Evolutionary conservation across 2,797 vertebrate genomes (phyloP).

Genomic region (Centropyge bicolor): DNA sequence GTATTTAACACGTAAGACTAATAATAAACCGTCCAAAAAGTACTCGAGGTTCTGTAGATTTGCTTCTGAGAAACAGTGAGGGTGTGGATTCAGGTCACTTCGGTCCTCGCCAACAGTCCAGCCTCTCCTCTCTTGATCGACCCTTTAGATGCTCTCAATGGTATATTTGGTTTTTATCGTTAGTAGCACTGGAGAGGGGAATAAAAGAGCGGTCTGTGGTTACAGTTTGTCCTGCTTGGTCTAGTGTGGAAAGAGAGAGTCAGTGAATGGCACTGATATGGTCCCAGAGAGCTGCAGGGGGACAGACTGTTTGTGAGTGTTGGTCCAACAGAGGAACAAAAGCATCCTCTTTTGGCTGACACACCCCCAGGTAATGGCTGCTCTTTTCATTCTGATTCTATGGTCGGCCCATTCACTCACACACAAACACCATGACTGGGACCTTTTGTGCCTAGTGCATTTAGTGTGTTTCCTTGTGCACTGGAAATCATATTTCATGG

Average conservation of each 20-base stretch:
- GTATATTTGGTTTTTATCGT: constrained; percentile 6
- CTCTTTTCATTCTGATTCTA: constrained; percentile 17
- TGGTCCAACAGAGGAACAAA: constrained; percentile 42
- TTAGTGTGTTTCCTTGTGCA: background rate
- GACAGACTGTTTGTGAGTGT: constrained; percentile 33
- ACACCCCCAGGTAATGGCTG: constrained; percentile 22
- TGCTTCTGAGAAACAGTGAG: constrained; percentile 18
- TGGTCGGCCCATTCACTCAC: background rate
- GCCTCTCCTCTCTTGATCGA: background rate
- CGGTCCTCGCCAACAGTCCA: background rate
- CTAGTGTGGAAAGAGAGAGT: constrained; percentile 21
- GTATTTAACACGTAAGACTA: constrained; percentile 8
- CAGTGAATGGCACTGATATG: constrained; percentile 31
- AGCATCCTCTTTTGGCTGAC: constrained; percentile 26
- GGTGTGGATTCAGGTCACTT: constrained; percentile 14
- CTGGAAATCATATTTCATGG: background rate
- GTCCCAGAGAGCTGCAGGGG: constrained; percentile 40
- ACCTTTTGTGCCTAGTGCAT: background rate
- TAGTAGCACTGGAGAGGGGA: background rate
- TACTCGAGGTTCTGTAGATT: background rate
- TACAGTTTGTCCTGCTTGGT: background rate
- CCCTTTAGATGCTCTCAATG: background rate
- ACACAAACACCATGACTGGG: background rate
- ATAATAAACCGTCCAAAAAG: constrained; percentile 20
- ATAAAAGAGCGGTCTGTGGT: constrained; percentile 5